Base-by-base conservation (phyloP, 2,888 invertebrate genomes). In the Marronus borbonicus region DNA sequence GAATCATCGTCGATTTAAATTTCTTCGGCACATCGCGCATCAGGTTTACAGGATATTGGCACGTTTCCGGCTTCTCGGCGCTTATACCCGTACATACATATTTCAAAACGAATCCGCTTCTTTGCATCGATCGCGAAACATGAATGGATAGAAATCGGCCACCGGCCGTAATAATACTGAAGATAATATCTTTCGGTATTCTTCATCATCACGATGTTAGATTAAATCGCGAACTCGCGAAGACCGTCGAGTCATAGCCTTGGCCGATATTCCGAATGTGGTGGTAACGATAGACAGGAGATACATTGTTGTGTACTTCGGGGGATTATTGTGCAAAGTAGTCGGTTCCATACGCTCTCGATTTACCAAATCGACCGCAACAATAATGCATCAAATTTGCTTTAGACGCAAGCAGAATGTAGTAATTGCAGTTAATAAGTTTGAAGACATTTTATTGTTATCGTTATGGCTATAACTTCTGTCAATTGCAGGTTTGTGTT, bases 211-310 rank as follows among this genome's bases (percentile, higher is more conserved):
- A 60, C 60, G 60, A 60, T 60, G 28, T 60, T 60, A 60, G 60
- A 60, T 60, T 60, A 60, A 20, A 60, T 60, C 60, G 60, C 60
- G 60, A 60, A 12, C n/a, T 52, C 52, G 17, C n/a, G 55, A 55
- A 28, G 28, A 60, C 28, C 28, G 39, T 66, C 39, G 66, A 66
- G 17, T 66, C n/a, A 55, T 17, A 66, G 66, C 66, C 66, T 70
- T 70, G 70, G 70, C 70, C 70, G 55, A 70, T 70, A 70, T 70
- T 49, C 44, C 68, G 68, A 68, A 68, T 20, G 68, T 50, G 55
- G 17, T n/a, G 8, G 17, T 17, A n/a, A 3, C 49, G 36, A 24
- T 20, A 50, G 14, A 49, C n/a, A 24, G 66, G 44, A 14, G 50
- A 60, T 28, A 10, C 14, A 60, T 7, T 28, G 14, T 60, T 24